These are phyloP conservation scores for Phyto melanocephala DNA, from an alignment of 2,888 invertebrate genomes.

Conservation along the genomic window DNA sequence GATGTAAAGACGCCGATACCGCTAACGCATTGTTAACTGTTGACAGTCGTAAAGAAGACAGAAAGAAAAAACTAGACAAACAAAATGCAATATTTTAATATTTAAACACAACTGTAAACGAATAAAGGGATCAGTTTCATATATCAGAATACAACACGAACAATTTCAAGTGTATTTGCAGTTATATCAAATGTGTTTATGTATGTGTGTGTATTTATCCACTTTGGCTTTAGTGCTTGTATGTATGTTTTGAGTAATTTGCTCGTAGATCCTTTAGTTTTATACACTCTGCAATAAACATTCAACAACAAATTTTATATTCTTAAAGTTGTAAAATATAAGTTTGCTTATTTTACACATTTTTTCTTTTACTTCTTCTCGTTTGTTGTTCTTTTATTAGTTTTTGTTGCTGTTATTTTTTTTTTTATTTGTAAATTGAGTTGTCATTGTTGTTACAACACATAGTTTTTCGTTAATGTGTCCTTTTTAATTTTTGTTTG, in stretches of 20 bases:
- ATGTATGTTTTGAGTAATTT: neutral
- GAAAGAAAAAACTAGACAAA: neutral
- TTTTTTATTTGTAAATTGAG: conserved; percentile 10
- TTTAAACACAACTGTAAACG: conserved; percentile 33
- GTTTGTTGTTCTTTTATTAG: conserved; percentile 2
- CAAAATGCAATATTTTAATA: conserved; percentile 29
- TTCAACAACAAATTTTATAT: conserved; percentile 30
- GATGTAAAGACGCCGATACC: no score
- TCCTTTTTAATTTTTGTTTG: neutral
- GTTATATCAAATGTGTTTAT: neutral
- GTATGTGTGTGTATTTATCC: neutral
- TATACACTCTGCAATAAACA: conserved; percentile 11
- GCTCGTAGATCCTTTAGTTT: neutral
- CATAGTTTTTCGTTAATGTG: conserved; percentile 16
- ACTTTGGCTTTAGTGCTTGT: neutral
- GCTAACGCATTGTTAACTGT: no score
- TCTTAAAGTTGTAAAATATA: conserved; percentile 37
- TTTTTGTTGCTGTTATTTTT: neutral
- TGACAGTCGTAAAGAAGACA: neutral
- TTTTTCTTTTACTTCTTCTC: neutral
- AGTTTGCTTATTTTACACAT: conserved; percentile 37
- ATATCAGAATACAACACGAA: conserved; percentile 31
- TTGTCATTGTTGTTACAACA: conserved; percentile 11
- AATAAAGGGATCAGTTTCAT: neutral
- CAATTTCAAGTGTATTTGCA: conserved; percentile 35